Conservation (phyloP, 2,113 vertebrate genomes). For the Ascaphus truei region DNA sequence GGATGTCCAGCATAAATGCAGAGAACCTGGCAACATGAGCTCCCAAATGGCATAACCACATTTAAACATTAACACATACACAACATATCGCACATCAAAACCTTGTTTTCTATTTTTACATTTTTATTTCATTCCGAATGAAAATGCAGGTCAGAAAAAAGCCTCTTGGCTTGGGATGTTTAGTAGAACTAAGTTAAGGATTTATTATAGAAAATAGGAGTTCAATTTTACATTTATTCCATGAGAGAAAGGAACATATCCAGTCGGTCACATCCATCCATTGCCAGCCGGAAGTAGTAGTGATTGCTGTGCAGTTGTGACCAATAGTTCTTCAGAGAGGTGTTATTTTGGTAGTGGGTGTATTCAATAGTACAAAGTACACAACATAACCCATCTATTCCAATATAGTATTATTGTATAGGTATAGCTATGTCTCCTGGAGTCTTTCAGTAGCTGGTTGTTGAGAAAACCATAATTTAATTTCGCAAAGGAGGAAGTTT, state of each 20-base stretch:
- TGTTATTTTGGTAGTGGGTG: not conserved
- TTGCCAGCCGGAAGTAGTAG: slow-evolving; percentile 35
- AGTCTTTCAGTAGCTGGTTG: not conserved
- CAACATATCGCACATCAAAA: no score
- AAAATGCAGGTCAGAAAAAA: not conserved
- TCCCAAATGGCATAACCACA: slow-evolving; percentile 40
- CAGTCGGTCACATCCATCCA: slow-evolving; percentile 38
- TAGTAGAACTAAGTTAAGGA: not conserved
- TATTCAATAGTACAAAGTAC: not conserved
- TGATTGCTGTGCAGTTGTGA: slow-evolving; percentile 50
- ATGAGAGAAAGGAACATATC: slow-evolving; percentile 31
- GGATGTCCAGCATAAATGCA: slow-evolving; percentile 92
- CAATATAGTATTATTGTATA: not conserved
- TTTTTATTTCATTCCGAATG: not conserved
- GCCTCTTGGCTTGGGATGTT: not conserved
- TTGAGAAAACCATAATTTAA: not conserved
- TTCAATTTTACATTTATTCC: slow-evolving; percentile 22
- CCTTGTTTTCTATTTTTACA: slow-evolving; percentile 32
- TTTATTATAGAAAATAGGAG: slow-evolving; percentile 45
- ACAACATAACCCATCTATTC: not conserved
- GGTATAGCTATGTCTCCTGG: not conserved
- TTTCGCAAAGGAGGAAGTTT: not conserved
- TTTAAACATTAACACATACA: slow-evolving; percentile 32
- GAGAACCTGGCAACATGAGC: slow-evolving; percentile 92
- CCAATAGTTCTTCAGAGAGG: slow-evolving; percentile 35